A percentile compares a stretch with the other conserved stretches of the same genome.
Conservation (phyloP, 2,888 invertebrate species). For the Liodrosophila aerea region DNA sequence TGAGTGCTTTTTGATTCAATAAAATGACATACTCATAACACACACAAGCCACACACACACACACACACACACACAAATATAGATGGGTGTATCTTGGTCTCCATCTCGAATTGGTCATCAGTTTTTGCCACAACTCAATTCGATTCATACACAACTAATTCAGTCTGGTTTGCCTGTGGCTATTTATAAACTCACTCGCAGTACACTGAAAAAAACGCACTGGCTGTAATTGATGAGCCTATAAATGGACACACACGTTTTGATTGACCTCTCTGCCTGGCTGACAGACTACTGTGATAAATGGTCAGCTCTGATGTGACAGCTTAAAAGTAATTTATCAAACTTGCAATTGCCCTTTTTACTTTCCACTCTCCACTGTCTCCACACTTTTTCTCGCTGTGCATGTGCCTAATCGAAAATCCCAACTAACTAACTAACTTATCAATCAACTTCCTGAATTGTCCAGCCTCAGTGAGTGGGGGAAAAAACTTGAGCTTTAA, state of each 20-base stretch:
- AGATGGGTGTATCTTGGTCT: too few species aligned
- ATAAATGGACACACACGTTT: conserved; percentile 21
- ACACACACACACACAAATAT: too few species aligned
- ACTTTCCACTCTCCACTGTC: conserved; percentile 9
- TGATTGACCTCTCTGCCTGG: conserved; percentile 21
- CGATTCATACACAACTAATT: conserved; percentile 43
- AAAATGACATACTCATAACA: conserved; percentile 66
- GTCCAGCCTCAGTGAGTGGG: conserved; percentile 24
- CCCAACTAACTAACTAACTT: conserved; percentile 32
- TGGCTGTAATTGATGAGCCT: conserved; percentile 53
- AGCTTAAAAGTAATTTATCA: conserved; percentile 75
- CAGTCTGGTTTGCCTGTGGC: conserved; percentile 9
- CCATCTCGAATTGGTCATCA: too few species aligned
- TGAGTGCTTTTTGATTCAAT: conserved; percentile 79
- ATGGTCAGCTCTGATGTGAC: conserved; percentile 51
- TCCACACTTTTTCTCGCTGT: conserved; percentile 4
- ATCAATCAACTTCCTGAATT: conserved; percentile 58
- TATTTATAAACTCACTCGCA: conserved; percentile 21
- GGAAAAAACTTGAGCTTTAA: neutral
- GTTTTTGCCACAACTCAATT: conserved; percentile 24
- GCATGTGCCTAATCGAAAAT: conserved; percentile 22
- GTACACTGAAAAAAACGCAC: conserved; percentile 12
- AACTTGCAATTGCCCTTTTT: conserved; percentile 25
- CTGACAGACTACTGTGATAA: conserved; percentile 56
- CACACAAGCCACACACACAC: too few species aligned